Conservation (phyloP, 1,140 invertebrate species). For the Capitella teleta region DNA sequence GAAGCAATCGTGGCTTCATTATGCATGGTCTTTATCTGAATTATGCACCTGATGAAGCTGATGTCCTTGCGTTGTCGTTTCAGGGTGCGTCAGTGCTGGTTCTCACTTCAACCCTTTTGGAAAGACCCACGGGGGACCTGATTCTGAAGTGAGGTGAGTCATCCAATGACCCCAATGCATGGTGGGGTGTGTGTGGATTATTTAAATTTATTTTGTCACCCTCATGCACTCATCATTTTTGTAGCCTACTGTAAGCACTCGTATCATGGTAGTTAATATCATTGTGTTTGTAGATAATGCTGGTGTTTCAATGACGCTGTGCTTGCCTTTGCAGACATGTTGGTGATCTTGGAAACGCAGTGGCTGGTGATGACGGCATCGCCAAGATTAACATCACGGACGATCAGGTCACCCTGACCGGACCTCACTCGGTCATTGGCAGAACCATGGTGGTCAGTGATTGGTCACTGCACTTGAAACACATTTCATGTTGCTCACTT, state of each 20-base stretch:
- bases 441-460: constrained; percentile 12
- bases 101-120: constrained; percentile 85
- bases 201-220: too few species aligned
- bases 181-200: too few species aligned
- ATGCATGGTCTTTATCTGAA: too few species aligned
- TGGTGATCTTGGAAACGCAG: constrained; percentile 15
- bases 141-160: constrained; percentile 50
- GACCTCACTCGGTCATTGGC: constrained; percentile 11
- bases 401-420: constrained; percentile 8
- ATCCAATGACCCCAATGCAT: too few species aligned
- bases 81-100: constrained; percentile 86
- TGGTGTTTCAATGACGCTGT: too few species aligned
- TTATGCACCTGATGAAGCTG: too few species aligned
- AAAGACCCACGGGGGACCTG: constrained; percentile 75
- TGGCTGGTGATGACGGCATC: constrained; percentile 7
- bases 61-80: too few species aligned
- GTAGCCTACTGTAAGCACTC: too few species aligned
- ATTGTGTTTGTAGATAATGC: too few species aligned
- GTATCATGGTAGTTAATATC: too few species aligned
- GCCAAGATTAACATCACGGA: constrained; percentile 11
- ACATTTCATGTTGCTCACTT: neutral
- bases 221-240: too few species aligned
- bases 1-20: too few species aligned
- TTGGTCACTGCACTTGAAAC: neutral
- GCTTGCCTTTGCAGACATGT: constrained; percentile 15